phyloP scores from a whole-genome alignment of 2,888 invertebrate genomes.

The Lycia hirtaria region DNA sequence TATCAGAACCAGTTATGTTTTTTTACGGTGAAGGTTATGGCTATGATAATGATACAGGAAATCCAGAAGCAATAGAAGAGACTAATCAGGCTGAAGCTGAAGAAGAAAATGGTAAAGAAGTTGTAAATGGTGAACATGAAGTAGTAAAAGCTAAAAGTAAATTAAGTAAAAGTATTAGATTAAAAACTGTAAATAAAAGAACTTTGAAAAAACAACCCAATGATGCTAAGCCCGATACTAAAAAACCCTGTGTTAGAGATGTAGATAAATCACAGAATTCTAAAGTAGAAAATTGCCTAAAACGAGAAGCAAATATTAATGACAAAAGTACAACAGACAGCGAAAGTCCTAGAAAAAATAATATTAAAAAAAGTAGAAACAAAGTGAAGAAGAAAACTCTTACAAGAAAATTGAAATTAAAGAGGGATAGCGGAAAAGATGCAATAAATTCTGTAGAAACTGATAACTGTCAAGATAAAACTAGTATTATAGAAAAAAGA shows the following conservation, averaged over 20 bases:
- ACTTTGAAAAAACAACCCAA: slow-evolving; percentile 73
- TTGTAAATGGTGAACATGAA: slow-evolving; percentile 74
- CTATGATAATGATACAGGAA: slow-evolving; percentile 90
- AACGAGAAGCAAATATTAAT: slow-evolving; percentile 61
- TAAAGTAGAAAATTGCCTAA: slow-evolving; percentile 62
- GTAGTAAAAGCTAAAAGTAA: slow-evolving; percentile 63
- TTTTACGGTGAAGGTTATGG: slow-evolving; percentile 91
- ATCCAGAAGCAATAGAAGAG: slow-evolving; percentile 77
- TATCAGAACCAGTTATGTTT: slow-evolving; percentile 89
- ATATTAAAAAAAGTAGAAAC: slow-evolving; percentile 66
- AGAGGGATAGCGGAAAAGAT: slow-evolving; percentile 62
- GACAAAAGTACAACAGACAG: slow-evolving; percentile 67
- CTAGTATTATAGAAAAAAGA: slow-evolving; percentile 74
- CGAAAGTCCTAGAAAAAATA: slow-evolving; percentile 65
- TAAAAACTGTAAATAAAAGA: slow-evolving; percentile 70
- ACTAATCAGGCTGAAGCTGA: slow-evolving; percentile 57
- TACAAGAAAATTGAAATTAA: slow-evolving; percentile 58
- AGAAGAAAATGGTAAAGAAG: slow-evolving; percentile 65
- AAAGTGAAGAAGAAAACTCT: slow-evolving; percentile 72
- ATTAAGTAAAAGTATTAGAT: slow-evolving; percentile 62
- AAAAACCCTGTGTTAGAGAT: slow-evolving; percentile 76
- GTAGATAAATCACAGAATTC: slow-evolving; percentile 66
- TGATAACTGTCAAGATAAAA: slow-evolving; percentile 72
- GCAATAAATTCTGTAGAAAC: slow-evolving; percentile 63
- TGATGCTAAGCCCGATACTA: slow-evolving; percentile 71